Evolutionary conservation across 2,888 invertebrate genomes (phyloP).

Genomic region (Papilio protenor): DNA sequence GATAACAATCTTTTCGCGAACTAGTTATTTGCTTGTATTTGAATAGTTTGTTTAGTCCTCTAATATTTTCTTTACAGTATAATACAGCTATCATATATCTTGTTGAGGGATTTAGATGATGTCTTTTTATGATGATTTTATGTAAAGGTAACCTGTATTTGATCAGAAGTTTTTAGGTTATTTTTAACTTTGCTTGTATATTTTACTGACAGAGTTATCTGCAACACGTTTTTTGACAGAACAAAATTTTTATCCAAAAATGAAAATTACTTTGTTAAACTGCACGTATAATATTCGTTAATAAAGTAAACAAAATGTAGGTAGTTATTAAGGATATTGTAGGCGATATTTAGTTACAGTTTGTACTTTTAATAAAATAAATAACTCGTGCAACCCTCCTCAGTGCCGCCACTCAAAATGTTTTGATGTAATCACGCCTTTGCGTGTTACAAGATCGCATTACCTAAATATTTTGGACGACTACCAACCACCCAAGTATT

Average conservation of each 20-base stretch:
- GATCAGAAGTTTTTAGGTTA: too few relatives aligned
- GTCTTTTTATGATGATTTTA: neutral
- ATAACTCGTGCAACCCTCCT: conserved; percentile 35
- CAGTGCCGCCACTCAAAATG: conserved; percentile 42
- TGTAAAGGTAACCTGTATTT: too few relatives aligned
- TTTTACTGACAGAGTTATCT: too few relatives aligned
- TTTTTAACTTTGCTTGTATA: too few relatives aligned
- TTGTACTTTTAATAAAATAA: conserved; percentile 19
- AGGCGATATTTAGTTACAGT: conserved; percentile 31
- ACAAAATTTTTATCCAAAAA: neutral
- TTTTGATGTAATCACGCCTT: conserved; percentile 45
- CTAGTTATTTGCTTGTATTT: conserved; percentile 36
- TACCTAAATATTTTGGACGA: conserved; percentile 37
- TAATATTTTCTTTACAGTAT: conserved; percentile 35
- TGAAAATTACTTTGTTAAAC: neutral
- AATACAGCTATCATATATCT: neutral
- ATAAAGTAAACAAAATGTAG: conserved; percentile 3
- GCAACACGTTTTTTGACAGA: too few relatives aligned
- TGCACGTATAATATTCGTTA: neutral
- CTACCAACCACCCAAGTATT: conserved; percentile 35
- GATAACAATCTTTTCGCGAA: conserved; percentile 26
- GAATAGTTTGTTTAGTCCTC: conserved; percentile 29
- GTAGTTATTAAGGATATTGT: conserved; percentile 9
- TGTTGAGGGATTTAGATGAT: neutral
- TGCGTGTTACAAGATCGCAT: conserved; percentile 44